These are phyloP conservation scores for Tetheella fluctuosa DNA, from an alignment of 2,888 invertebrate species.

Conservation along the genomic window DNA sequence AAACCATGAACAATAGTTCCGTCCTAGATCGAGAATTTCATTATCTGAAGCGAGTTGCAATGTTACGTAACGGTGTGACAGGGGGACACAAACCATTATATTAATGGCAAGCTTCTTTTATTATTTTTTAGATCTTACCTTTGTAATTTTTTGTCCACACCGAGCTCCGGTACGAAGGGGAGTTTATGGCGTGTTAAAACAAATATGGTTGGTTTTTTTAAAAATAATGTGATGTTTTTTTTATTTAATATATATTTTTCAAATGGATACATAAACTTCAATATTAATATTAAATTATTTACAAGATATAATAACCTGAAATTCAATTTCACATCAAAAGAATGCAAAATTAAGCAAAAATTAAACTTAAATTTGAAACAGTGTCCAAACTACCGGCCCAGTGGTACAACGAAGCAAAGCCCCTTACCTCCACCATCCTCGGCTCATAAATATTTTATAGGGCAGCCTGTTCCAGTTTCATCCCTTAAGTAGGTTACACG, in stretches of 20 bases:
- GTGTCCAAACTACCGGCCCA: constrained; percentile 5
- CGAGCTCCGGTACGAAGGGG: not conserved
- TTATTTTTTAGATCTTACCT: constrained; percentile 41
- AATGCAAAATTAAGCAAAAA: not conserved
- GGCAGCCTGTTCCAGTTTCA: constrained; percentile 20
- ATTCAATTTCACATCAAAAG: not conserved
- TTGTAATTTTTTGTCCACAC: constrained; percentile 51
- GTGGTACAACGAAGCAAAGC: not conserved
- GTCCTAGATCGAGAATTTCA: not conserved
- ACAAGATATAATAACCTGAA: too few species aligned
- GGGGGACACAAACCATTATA: constrained; percentile 32
- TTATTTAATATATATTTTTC: too few species aligned
- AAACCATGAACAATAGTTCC: not conserved
- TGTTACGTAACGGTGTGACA: constrained; percentile 35
- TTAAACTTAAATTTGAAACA: not conserved
- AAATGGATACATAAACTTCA: too few species aligned
- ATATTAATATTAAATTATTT: too few species aligned
- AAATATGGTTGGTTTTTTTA: not conserved
- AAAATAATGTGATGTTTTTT: too few species aligned
- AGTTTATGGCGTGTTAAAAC: not conserved
- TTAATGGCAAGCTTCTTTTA: constrained; percentile 37
- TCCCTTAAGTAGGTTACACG: constrained; percentile 45
- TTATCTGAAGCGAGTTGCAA: constrained; percentile 6
- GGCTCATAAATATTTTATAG: constrained; percentile 21
- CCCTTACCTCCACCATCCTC: not conserved